Conservation (phyloP, 2,888 invertebrate genomes). For the Hypomecis punctinalis region DNA sequence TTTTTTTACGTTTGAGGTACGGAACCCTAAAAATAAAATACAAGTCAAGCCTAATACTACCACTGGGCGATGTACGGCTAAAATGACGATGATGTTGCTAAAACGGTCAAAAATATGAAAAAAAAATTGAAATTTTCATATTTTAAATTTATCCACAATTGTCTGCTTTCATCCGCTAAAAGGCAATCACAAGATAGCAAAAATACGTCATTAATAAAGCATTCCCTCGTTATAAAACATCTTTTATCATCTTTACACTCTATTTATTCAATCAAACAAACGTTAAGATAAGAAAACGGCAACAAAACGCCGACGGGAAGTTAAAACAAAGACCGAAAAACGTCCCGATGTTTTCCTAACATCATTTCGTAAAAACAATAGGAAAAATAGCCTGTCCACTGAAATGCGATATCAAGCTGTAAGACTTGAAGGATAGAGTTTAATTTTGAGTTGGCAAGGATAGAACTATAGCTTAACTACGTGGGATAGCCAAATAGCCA, state of each 20-base stretch:
- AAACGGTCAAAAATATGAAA: too few species aligned
- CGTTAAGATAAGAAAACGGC: constrained; percentile 17
- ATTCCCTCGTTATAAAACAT: constrained; percentile 5
- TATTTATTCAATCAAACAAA: constrained; percentile 15
- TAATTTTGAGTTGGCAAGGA: background rate
- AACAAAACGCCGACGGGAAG: constrained; percentile 17
- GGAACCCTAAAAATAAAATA: too few species aligned
- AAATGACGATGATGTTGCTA: too few species aligned
- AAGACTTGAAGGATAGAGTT: constrained; percentile 31
- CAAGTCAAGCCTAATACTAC: too few species aligned
- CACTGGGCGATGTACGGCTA: too few species aligned
- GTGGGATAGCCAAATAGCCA: constrained; percentile 57
- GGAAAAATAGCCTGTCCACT: constrained; percentile 44
- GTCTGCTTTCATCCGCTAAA: background rate
- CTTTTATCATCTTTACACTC: constrained; percentile 8
- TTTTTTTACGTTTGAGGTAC: too few species aligned
- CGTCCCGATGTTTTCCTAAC: constrained; percentile 46
- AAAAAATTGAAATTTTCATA: too few species aligned
- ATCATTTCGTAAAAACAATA: constrained; percentile 46
- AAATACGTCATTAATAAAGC: constrained; percentile 2
- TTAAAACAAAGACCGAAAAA: constrained; percentile 35
- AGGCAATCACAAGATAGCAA: background rate
- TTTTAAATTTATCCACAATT: too few species aligned
- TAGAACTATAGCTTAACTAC: constrained; percentile 47
- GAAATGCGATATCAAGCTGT: constrained; percentile 24